These are phyloP conservation scores for Muntiacus muntjak DNA, from an alignment of 2,113 vertebrate species.

Conservation along the genomic window DNA sequence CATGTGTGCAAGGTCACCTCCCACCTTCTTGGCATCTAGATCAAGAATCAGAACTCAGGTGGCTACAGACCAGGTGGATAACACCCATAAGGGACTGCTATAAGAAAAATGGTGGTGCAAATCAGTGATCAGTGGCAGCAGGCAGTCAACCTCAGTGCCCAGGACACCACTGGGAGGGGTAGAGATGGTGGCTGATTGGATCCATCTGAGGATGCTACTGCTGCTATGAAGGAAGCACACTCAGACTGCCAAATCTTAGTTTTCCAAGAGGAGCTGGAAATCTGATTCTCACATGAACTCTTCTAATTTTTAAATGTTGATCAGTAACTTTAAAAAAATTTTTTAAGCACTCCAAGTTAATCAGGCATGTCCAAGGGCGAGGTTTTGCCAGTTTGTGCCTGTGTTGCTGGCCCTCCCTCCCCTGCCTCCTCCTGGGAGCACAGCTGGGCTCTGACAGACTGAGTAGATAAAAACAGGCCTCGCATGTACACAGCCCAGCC, in stretches of 20 bases:
- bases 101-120: background rate
- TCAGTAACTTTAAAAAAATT: background rate
- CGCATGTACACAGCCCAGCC: slow-evolving; percentile 37
- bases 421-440: slow-evolving; percentile 30
- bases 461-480: slow-evolving; percentile 67
- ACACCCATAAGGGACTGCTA: background rate
- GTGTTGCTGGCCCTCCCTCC: background rate
- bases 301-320: background rate
- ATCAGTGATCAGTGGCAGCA: background rate
- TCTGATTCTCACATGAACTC: background rate
- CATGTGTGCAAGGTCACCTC: background rate
- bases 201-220: background rate
- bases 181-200: background rate
- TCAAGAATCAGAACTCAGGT: background rate
- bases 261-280: slow-evolving; percentile 4
- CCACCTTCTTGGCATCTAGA: background rate
- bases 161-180: background rate
- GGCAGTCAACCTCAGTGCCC: background rate
- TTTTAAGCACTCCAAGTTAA: background rate
- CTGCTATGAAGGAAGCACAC: background rate
- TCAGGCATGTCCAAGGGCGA: background rate
- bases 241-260: slow-evolving; percentile 17
- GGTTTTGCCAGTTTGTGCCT: slow-evolving; percentile 12
- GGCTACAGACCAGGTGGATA: background rate
- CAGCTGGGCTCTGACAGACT: slow-evolving; percentile 69